phyloP scores from a whole-genome alignment of 2,113 vertebrate genomes.

The Myanophis thanlyinensis region DNA sequence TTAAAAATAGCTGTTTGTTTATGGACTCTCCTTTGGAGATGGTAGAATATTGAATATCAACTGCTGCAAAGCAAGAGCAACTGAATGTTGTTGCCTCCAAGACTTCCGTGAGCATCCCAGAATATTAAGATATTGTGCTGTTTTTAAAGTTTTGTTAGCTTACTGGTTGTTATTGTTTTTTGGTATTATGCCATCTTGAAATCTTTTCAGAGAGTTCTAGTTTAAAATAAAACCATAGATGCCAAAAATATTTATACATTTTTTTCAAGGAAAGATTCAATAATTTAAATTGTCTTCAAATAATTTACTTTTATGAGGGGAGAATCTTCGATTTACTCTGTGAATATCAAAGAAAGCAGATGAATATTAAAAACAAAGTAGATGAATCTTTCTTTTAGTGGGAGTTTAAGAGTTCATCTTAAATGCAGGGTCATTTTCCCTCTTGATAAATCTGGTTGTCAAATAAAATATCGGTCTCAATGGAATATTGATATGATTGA shows the following conservation, averaged over 20 bases:
- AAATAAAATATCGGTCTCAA: neutral
- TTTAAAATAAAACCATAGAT: neutral
- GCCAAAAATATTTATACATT: neutral
- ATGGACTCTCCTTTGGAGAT: neutral
- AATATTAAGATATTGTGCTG: neutral
- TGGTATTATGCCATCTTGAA: neutral
- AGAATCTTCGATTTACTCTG: neutral
- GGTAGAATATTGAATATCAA: neutral
- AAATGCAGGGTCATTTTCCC: neutral
- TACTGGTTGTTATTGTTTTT: neutral
- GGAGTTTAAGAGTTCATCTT: neutral
- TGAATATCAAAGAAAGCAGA: neutral
- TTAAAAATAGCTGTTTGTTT: neutral
- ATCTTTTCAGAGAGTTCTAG: neutral
- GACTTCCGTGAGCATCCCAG: neutral
- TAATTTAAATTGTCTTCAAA: neutral
- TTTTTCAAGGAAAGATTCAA: neutral
- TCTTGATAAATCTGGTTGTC: neutral
- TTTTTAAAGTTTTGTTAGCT: neutral
- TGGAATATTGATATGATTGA: neutral
- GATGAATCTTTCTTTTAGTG: neutral
- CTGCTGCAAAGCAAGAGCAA: neutral
- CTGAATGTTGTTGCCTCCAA: neutral
- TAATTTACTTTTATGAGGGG: neutral
- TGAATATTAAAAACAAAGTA: neutral